Evolutionary conservation across 1,140 invertebrate genomes (phyloP).

Genomic region (Anastrepha obliqua): DNA sequence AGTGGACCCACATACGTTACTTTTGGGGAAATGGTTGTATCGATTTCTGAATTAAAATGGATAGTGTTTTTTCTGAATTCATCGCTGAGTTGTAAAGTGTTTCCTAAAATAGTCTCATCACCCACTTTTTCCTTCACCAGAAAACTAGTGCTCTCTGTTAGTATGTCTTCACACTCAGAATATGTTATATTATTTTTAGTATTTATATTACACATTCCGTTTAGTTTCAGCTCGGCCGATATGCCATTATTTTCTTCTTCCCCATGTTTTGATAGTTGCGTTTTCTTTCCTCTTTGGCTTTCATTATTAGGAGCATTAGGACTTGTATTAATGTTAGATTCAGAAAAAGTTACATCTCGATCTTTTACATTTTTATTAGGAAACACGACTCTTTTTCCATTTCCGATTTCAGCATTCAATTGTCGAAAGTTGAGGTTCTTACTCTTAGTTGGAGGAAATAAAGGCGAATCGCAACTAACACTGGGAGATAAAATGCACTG

Average conservation of each 20-base stretch:
- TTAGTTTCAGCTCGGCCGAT: background rate
- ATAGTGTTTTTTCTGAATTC: background rate
- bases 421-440: conserved; percentile 50
- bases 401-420: conserved; percentile 54
- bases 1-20: too few species aligned
- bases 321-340: background rate
- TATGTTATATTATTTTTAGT: background rate
- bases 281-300: too few species aligned
- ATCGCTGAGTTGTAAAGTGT: background rate
- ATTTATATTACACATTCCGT: background rate
- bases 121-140: conserved; percentile 51
- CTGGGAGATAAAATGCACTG: background rate
- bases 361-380: conserved; percentile 14
- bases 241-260: too few species aligned
- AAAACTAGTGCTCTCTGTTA: conserved; percentile 52
- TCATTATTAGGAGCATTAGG: background rate
- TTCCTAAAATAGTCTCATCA: conserved; percentile 48
- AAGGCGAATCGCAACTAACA: conserved; percentile 3
- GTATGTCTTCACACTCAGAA: conserved; percentile 34
- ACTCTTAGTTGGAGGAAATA: conserved; percentile 15
- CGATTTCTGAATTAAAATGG: background rate
- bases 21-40: background rate
- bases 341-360: background rate
- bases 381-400: conserved; percentile 54
- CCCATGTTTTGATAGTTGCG: too few species aligned